These are phyloP conservation scores for Tichodroma muraria DNA, from an alignment of 2,113 vertebrate species.

Conservation along the genomic window DNA sequence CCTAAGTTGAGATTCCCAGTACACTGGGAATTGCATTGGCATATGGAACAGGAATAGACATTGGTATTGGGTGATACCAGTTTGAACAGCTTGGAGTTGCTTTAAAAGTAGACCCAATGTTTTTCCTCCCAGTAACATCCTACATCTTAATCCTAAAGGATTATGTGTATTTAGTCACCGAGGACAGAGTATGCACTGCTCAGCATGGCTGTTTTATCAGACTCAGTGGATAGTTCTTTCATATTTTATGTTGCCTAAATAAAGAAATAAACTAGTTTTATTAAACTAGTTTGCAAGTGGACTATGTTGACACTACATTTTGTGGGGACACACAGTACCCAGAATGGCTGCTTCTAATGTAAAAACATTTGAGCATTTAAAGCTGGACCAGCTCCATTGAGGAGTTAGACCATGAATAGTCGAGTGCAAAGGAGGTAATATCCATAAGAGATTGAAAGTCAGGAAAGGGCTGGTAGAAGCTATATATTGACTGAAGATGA, in stretches of 20 bases:
- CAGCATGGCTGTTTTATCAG: background rate
- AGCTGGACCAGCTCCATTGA: background rate
- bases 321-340: background rate
- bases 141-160: background rate
- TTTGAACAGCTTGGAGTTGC: background rate
- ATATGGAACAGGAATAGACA: background rate
- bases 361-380: background rate
- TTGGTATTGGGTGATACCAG: background rate
- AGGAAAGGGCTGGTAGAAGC: slow-evolving; percentile 35
- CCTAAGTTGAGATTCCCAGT: background rate
- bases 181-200: background rate
- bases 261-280: background rate
- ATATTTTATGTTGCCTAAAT: background rate
- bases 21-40: background rate
- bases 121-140: background rate
- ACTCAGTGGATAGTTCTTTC: background rate
- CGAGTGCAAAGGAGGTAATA: background rate
- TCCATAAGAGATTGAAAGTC: background rate
- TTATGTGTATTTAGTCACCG: background rate
- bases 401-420: background rate
- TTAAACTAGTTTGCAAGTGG: background rate
- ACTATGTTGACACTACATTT: background rate
- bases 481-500: slow-evolving; percentile 43
- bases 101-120: background rate
- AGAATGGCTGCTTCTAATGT: background rate